Evolutionary conservation across 1,140 invertebrate genomes (phyloP), one percentile per base, ranked within the genome.

Genomic region (Drosophila watanabei): DNA sequence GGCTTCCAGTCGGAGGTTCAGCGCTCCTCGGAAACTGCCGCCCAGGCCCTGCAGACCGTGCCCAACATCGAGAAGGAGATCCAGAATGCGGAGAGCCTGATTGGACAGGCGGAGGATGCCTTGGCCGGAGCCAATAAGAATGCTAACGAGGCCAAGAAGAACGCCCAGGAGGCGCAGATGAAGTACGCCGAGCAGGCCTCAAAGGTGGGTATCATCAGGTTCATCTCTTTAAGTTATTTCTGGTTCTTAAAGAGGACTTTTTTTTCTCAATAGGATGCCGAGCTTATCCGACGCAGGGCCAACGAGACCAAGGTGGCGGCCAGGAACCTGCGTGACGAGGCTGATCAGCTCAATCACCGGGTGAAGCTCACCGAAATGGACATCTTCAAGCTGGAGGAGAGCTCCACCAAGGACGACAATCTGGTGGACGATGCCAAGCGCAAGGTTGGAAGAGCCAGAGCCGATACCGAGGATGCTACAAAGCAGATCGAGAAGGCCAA

Each of bases 1-100:
- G 98, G 97, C 91, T 99, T 99, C 94, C 97, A 99, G 92, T 95
- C 96, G 46, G 95, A 98, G 93, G 98, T 99, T 4, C 95, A 97
- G 78, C 95, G 96, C 48, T 98, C 97, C 64, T 96, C 96, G 49
- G 93, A 95, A 37, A 95, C 96, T 41, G 97, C 98, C 0, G 94
- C 96, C 41, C 93, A 95, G 49, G 96, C 97, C 14, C 91, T 98
- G 13, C 93, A 94, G 51, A 96, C 96, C 4, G 97, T 98, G 4
- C 96, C 97, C 75, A 93, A 93, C 24, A 97, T 98, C 72, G 97
- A 96, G 80, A 81, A 94, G 39, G 94, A 95, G 81, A 94, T 95
- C 13, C 87, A 94, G 4, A 93, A 92, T n/a, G 94, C 94, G 0
- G 93, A 94, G 45, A 86, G 93, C 57, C 93, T 93, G 35, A 97